Evolutionary conservation across 1,140 invertebrate genomes (phyloP), one percentile per base, ranked within the genome.

Genomic region (Tribolium castaneum): DNA sequence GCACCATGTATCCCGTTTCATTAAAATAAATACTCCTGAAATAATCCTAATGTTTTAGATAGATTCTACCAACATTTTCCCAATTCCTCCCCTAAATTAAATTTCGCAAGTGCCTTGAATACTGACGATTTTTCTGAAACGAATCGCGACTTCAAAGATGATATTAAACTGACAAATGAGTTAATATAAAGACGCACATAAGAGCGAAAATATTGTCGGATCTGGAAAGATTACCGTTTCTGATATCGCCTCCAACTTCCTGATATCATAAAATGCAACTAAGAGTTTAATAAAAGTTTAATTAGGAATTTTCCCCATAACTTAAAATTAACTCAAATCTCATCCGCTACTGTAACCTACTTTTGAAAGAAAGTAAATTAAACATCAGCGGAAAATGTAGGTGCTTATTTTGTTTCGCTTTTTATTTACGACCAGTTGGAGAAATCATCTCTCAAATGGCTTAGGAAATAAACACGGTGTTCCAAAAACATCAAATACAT

Each of bases 201-300:
- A 54, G 78, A 75, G 75, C 71, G 73, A 72, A 80, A 75, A 56
- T 78, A 81, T 78, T 80, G 73, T 70, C 62, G 73, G 76, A 80
- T 82, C 83, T 80, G 83, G 81, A 82, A 83, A 83, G 83, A 83
- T 84, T 82, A 72, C 66, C 80, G 54, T 82, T 78, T 80, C 80
- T 82, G 79, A 82, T 82, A 77, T 75, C 76, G 50, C 66, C 79
- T 75, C 51, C 19, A 83, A 83, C 77, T 78, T 78, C 73, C 78
- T 78, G 80, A 83, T 83, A 82, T 81, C 83, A 80, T 85, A 83
- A 84, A 84, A 81, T 83, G 75, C 78, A 81, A 78, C 80, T 81
- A 80, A 79, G 74, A 81, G 70, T 85, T 84, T 82, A 82, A 84
- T 85, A 84, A 85, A 85, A 84, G 83, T 85, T 85, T 83, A 85